Conservation (phyloP, 2,888 invertebrate genomes). For the Julus scanicus region DNA sequence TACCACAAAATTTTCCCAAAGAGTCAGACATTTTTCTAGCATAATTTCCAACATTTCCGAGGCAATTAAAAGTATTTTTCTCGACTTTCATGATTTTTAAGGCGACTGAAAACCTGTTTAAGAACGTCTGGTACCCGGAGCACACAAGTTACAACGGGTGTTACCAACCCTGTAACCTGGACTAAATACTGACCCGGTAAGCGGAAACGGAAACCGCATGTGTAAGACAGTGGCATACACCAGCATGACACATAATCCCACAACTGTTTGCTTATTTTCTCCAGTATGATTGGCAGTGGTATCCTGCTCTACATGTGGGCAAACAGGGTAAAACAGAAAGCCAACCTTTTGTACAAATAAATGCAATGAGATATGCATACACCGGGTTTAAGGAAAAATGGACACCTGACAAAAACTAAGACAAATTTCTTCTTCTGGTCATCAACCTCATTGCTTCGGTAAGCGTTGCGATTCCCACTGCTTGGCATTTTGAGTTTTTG, state of each 20-base stretch:
- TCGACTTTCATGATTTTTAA: too few relatives aligned
- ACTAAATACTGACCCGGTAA: too few relatives aligned
- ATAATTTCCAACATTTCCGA: too few relatives aligned
- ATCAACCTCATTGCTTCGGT: conserved; percentile 13
- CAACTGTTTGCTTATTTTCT: conserved; percentile 8
- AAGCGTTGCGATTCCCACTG: background rate
- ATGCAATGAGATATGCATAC: background rate
- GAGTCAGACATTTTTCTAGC: too few relatives aligned
- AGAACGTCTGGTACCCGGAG: too few relatives aligned
- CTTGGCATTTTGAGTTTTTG: conserved; percentile 37
- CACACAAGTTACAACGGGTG: too few relatives aligned
- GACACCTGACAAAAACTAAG: conserved; percentile 15
- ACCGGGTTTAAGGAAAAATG: background rate
- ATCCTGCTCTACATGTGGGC: conserved; percentile 24
- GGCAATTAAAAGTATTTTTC: too few relatives aligned
- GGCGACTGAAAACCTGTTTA: too few relatives aligned
- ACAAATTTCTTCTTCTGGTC: conserved; percentile 4
- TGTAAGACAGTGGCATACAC: background rate
- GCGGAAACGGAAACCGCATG: background rate
- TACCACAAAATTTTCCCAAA: too few relatives aligned
- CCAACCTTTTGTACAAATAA: background rate
- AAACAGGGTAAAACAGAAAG: background rate
- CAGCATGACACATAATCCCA: background rate
- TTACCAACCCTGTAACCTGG: too few relatives aligned
- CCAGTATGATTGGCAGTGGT: background rate